A percentile compares a stretch with the other conserved stretches of the same genome.
phyloP scores from a whole-genome alignment of 2,113 vertebrate genomes.

The Tilapia sparmanii region DNA sequence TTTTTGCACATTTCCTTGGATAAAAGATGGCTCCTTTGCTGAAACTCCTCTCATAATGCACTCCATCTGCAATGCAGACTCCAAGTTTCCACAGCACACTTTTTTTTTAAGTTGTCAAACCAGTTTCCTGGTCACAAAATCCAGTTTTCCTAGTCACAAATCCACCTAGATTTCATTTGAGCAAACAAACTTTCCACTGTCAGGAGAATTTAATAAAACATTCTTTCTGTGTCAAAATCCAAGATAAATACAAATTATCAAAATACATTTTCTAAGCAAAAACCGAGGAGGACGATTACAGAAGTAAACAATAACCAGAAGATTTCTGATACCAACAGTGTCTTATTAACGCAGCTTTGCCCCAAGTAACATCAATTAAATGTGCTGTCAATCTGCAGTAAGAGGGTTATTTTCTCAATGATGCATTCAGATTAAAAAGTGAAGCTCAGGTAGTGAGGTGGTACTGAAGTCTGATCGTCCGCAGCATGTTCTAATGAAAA shows the following conservation, averaged over 20 bases:
- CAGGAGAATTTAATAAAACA: neutral
- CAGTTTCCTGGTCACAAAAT: no score
- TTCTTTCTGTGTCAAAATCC: neutral
- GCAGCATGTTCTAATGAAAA: slow-evolving; percentile 6
- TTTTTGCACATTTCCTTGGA: neutral
- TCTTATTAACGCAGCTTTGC: neutral
- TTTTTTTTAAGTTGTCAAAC: neutral
- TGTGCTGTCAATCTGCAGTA: neutral
- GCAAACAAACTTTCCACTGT: neutral
- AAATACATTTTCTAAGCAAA: neutral
- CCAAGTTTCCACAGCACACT: neutral
- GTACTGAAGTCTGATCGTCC: neutral
- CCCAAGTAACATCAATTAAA: neutral
- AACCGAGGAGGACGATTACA: neutral
- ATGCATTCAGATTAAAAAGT: slow-evolving; percentile 8
- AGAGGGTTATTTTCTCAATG: neutral
- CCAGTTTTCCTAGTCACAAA: no score
- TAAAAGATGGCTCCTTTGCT: neutral
- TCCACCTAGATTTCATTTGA: neutral
- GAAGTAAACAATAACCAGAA: neutral
- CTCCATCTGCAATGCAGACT: neutral
- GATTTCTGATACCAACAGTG: neutral
- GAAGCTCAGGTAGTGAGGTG: neutral
- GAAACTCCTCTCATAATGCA: neutral
- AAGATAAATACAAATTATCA: neutral